phyloP scores from a whole-genome alignment of 2,113 vertebrate genomes.

The Prietella phreatophila region DNA sequence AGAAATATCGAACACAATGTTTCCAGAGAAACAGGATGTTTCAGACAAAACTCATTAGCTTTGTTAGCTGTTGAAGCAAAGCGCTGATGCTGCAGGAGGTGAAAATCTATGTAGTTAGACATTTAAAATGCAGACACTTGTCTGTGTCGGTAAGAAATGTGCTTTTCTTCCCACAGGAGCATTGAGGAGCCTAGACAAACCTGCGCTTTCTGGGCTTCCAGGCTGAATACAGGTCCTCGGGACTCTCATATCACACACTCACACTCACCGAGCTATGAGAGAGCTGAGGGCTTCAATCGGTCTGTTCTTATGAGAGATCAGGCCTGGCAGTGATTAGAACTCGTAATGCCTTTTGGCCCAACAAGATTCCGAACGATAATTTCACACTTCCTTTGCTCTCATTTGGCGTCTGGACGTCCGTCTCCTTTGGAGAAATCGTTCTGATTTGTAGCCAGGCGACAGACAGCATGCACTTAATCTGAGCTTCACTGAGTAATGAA shows the following conservation, averaged over 20 bases:
- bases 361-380: constrained; percentile 44
- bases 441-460: constrained; percentile 33
- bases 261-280: neutral
- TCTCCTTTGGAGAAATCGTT: constrained; percentile 42
- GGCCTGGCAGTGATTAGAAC: constrained; percentile 10
- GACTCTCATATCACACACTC: constrained; percentile 1
- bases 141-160: neutral
- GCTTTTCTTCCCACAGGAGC: neutral
- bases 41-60: neutral
- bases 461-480: constrained; percentile 35
- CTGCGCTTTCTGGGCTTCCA: neutral
- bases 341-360: constrained; percentile 8
- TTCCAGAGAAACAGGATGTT: neutral
- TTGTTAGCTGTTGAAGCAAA: neutral
- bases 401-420: constrained; percentile 22
- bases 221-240: neutral
- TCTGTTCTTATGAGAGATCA: constrained; percentile 1
- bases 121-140: neutral
- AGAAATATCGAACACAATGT: neutral
- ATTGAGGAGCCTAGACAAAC: neutral
- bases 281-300: constrained; percentile 1
- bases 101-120: neutral
- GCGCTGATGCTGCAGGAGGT: neutral
- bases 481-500: constrained; percentile 6
- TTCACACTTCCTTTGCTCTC: constrained; percentile 41